phyloP scores from a whole-genome alignment of 2,797 vertebrate species.

The Adrianichthys oophorus region DNA sequence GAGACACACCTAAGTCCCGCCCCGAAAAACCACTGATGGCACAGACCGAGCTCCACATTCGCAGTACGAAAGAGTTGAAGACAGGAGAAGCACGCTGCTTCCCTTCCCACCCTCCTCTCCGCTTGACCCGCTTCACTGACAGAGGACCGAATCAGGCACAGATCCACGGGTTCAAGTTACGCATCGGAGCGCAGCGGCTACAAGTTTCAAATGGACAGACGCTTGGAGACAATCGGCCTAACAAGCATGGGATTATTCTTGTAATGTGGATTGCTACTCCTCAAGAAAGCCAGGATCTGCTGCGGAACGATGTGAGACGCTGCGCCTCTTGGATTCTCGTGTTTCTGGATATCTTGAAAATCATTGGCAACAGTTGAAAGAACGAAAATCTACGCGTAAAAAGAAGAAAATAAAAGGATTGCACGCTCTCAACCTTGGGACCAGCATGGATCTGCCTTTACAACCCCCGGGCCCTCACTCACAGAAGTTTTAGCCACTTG shows the following conservation, averaged over 20 bases:
- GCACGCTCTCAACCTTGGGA: conserved; percentile 62
- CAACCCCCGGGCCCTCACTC: conserved; percentile 57
- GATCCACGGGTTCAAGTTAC: conserved; percentile 55
- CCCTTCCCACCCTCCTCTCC: too few relatives aligned
- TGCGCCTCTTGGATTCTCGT: conserved; percentile 76
- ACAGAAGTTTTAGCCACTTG: conserved; percentile 65
- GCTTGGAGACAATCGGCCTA: conserved; percentile 65
- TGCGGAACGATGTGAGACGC: conserved; percentile 79
- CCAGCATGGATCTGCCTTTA: conserved; percentile 72
- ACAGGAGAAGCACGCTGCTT: not conserved
- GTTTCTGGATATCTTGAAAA: conserved; percentile 82
- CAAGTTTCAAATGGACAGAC: conserved; percentile 68
- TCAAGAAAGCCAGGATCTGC: conserved; percentile 65
- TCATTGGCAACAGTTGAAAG: conserved; percentile 79
- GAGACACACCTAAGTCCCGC: too few relatives aligned
- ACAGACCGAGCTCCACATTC: too few relatives aligned
- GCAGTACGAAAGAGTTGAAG: not conserved
- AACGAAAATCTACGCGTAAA: conserved; percentile 35
- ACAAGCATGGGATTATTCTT: conserved; percentile 78
- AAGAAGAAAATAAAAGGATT: conserved; percentile 43
- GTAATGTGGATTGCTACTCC: conserved; percentile 78
- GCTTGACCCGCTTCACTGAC: too few relatives aligned
- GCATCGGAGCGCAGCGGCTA: conserved; percentile 36
- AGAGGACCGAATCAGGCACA: not conserved
- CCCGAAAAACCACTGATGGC: too few relatives aligned